Conservation (phyloP, 1,140 invertebrate species). For the Aphaenogaster ashmeadi region DNA sequence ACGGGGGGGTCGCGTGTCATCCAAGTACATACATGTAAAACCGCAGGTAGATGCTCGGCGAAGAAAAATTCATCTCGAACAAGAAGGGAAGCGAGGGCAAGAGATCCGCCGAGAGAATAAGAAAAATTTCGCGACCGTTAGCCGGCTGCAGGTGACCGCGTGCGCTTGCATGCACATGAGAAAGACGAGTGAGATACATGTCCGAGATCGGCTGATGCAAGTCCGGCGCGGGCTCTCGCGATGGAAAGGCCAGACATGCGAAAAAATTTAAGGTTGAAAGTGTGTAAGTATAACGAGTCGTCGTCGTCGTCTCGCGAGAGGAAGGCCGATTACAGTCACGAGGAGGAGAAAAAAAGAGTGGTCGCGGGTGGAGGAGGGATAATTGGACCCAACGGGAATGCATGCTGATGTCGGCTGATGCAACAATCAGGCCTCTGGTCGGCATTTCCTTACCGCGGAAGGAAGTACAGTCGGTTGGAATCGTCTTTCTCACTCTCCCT, state of each 20-base stretch:
- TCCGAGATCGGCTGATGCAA: constrained; percentile 71
- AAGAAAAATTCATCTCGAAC: constrained; percentile 34
- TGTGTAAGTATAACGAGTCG: constrained; percentile 75
- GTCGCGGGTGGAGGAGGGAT: constrained; percentile 34
- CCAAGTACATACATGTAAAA: constrained; percentile 9
- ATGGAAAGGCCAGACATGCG: constrained; percentile 70
- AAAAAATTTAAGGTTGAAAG: constrained; percentile 75
- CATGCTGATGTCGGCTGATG: constrained; percentile 63
- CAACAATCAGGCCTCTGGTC: constrained; percentile 62
- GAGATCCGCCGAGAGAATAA: constrained; percentile 24
- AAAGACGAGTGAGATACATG: constrained; percentile 25
- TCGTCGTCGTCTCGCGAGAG: constrained; percentile 48
- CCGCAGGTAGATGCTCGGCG: background rate
- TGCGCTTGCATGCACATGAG: background rate
- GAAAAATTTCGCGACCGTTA: constrained; percentile 68
- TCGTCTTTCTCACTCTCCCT: constrained; percentile 1
- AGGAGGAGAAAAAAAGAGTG: background rate
- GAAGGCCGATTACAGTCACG: constrained; percentile 65
- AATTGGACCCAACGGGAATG: constrained; percentile 68
- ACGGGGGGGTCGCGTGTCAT: background rate
- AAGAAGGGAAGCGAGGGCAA: background rate
- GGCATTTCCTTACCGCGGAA: constrained; percentile 65
- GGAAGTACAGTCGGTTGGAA: constrained; percentile 22
- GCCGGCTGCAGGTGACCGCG: constrained; percentile 46
- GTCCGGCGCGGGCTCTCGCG: constrained; percentile 65